A percentile compares a stretch with the other conserved stretches of the same genome.
phyloP scores from a whole-genome alignment of 2,888 invertebrate genomes.

The Ephialtes manifestator region DNA sequence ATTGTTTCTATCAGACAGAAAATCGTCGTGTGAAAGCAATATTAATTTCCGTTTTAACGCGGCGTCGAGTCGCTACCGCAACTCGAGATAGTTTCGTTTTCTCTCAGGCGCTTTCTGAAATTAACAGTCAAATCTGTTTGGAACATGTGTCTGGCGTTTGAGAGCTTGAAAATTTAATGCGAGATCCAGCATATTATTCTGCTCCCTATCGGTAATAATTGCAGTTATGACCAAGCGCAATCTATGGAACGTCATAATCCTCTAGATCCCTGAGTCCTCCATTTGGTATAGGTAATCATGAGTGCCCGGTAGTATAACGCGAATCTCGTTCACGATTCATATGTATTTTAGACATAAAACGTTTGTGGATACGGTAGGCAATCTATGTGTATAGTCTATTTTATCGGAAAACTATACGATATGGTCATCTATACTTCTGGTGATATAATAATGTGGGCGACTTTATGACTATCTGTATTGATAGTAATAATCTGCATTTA shows the following conservation, averaged over 20 bases:
- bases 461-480: not conserved
- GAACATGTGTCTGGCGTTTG: too few species aligned
- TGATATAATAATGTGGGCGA: not conserved
- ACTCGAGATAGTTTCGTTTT: too few species aligned
- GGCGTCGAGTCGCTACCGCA: too few species aligned
- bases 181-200: not conserved
- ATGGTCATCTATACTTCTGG: not conserved
- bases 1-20: too few species aligned
- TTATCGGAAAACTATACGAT: not conserved
- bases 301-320: not conserved
- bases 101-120: too few species aligned
- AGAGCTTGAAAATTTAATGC: too few species aligned
- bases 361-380: not conserved
- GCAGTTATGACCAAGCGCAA: not conserved
- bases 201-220: constrained; percentile 5
- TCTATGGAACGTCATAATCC: constrained; percentile 11
- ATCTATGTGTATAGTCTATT: constrained; percentile 1
- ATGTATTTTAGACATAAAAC: not conserved
- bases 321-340: constrained; percentile 2
- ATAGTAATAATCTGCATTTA: not conserved
- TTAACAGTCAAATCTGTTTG: too few species aligned
- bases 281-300: not conserved
- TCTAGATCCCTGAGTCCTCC: not conserved
- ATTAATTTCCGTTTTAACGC: too few species aligned
- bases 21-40: too few species aligned